Base-by-base conservation (phyloP, 2,797 vertebrate species). In the Emys orbicularis region DNA sequence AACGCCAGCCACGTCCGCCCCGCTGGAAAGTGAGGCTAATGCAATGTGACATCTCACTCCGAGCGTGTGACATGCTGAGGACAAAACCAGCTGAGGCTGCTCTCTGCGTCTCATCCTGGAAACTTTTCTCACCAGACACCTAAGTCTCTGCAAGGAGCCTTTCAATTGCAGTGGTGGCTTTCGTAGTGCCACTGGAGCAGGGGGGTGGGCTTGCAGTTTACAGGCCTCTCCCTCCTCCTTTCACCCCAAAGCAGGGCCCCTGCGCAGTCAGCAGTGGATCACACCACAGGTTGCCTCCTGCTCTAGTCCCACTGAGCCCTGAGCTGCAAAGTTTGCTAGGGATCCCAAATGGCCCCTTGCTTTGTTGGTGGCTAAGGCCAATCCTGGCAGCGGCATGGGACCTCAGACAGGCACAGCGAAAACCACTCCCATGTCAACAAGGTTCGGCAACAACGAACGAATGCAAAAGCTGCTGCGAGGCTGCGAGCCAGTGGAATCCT, bases 11-110 rank as follows among this genome's bases (percentile, higher is more conserved):
- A 13, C 68, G 83, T 83, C 61, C 8, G 2, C 93, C 87, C 90
- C 29, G 27, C 31, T 0, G 2, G 44, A 3, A 15, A 65, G 37
- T 86, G 95, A 96, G 57, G 59, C 76, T 98, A 86, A 98, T 92
- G 72, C 86, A 9, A 89, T 8, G 88, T 96, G 97, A 97, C 98
- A 97, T 12, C 3, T 86, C n/a, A 4, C 88, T 94, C 41, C 90
- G 84, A 90, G 94, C 91, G 11, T 89, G 56, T 89, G 94, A 65
- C 91, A 88, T 87, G 31, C 41, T 1, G 23, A 68, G 65, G 93
- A 91, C 2, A 2, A 85, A 93, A 92, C 93, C 96, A 94, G 96
- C 92, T 95, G 97, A 97, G 97, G 61, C 92, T 91, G 92, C 93
- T 90, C 86, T 85, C 77, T 82, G 85, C 76, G 12, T 25, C 95